Percentiles rank a stretch among this genome's conserved stretches.
Conservation (phyloP, 2,888 invertebrate species). For the Tetragonula carbonaria region DNA sequence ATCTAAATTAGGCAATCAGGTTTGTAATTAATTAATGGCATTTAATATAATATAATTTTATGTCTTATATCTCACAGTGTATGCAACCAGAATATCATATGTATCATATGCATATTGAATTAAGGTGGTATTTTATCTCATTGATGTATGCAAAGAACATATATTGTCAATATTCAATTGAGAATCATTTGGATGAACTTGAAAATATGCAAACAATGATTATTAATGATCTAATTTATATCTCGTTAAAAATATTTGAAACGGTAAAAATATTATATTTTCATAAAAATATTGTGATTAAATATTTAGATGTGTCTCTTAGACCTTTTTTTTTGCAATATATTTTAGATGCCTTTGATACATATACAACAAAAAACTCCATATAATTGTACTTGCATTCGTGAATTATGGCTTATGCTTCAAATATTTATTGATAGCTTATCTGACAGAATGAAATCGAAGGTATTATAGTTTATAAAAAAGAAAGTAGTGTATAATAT, state of each 20-base stretch:
- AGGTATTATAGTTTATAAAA: constrained; percentile 63
- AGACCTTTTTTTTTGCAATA: constrained; percentile 11
- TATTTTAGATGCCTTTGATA: constrained; percentile 79
- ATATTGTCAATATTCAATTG: constrained; percentile 63
- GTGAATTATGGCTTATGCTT: constrained; percentile 86
- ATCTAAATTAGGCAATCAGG: constrained; percentile 83
- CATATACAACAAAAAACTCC: constrained; percentile 84
- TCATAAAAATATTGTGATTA: constrained; percentile 4
- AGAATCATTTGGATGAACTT: constrained; percentile 72
- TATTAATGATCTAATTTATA: constrained; percentile 80
- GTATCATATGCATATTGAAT: constrained; percentile 84
- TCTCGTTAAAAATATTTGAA: constrained; percentile 81
- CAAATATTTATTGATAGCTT: constrained; percentile 83
- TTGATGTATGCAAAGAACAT: constrained; percentile 72
- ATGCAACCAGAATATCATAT: constrained; percentile 84
- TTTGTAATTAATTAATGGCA: constrained; percentile 59
- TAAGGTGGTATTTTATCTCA: constrained; percentile 84
- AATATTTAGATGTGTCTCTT: not conserved
- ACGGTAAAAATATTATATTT: constrained; percentile 75
- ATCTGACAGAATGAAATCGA: constrained; percentile 71
- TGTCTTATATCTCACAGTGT: constrained; percentile 74
- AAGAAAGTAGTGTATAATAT: no score
- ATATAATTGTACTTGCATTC: constrained; percentile 86
- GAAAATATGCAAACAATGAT: constrained; percentile 72
- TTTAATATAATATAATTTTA: constrained; percentile 11